Percentiles rank a stretch among this genome's conserved stretches.
These are phyloP conservation scores for Neosilurus hyrtlii DNA, from an alignment of 2,797 vertebrate genomes.

Conservation along the genomic window DNA sequence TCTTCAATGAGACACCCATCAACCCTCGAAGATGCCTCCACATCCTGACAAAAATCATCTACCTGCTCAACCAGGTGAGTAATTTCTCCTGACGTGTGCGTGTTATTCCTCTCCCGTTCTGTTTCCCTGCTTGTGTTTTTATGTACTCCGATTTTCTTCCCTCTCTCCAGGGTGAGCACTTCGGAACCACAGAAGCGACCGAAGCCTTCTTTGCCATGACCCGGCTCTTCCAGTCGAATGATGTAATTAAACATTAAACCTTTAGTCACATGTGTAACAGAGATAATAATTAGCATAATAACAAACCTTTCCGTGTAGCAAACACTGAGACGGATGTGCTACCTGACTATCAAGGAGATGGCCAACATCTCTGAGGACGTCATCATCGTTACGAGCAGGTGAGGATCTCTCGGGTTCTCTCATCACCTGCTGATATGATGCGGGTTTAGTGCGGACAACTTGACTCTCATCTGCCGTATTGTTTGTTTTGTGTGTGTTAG, in stretches of 20 bases:
- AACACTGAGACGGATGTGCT: conserved; percentile 96
- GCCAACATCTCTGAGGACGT: conserved; percentile 98
- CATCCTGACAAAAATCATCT: conserved; percentile 97
- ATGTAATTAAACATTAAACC: conserved; percentile 73
- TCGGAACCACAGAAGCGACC: conserved; percentile 94
- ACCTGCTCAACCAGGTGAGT: conserved; percentile 92
- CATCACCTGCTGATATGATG: background rate
- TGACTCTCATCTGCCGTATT: background rate
- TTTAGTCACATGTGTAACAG: background rate
- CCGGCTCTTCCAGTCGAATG: conserved; percentile 94
- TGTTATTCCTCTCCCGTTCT: background rate
- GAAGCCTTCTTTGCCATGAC: conserved; percentile 99
- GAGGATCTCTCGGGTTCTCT: conserved; percentile 37
- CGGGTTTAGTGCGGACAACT: background rate
- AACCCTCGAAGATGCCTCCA: conserved; percentile 96
- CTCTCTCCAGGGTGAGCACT: conserved; percentile 89
- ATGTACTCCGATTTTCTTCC: background rate
- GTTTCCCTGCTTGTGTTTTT: background rate
- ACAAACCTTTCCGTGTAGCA: conserved; percentile 71
- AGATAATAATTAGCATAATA: background rate
- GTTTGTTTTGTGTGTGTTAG: conserved; percentile 62
- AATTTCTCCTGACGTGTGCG: too few relatives aligned
- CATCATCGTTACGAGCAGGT: conserved; percentile 99
- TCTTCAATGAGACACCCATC: conserved; percentile 97
- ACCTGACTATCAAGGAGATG: conserved; percentile 98